phyloP scores from a whole-genome alignment of 2,888 invertebrate species.

The Chrysolina haemoptera region DNA sequence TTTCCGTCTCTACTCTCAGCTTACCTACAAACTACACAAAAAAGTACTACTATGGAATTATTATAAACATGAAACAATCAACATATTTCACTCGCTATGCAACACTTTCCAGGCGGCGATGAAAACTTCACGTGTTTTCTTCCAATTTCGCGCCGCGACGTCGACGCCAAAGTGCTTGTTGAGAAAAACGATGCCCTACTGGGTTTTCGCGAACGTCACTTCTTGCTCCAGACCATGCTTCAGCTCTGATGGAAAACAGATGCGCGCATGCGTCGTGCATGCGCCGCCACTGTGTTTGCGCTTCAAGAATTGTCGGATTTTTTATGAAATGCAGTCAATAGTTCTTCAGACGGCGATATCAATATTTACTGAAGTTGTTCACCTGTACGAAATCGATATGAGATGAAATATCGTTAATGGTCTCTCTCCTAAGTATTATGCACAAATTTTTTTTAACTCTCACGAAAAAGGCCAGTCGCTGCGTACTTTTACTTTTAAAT shows the following conservation, averaged over 20 bases:
- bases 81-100: background rate
- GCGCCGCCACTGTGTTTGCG: conserved; percentile 36
- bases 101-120: conserved; percentile 13
- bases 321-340: background rate
- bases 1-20: background rate
- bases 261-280: conserved; percentile 33
- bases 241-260: conserved; percentile 38
- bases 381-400: background rate
- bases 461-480: too few relatives aligned
- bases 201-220: conserved; percentile 40
- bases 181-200: conserved; percentile 48
- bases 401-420: background rate
- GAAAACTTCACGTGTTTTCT: conserved; percentile 39
- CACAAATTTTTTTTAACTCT: background rate
- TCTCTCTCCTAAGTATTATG: background rate
- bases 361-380: background rate
- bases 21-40: conserved; percentile 3
- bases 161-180: conserved; percentile 36
- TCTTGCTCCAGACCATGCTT: conserved; percentile 42
- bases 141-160: conserved; percentile 31
- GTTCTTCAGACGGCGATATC: conserved; percentile 11
- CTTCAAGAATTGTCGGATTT: conserved; percentile 7
- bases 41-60: background rate
- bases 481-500: too few relatives aligned
- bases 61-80: background rate